These are phyloP conservation scores for Smutsia gigantea DNA, from an alignment of 2,797 vertebrate genomes.

Conservation along the genomic window DNA sequence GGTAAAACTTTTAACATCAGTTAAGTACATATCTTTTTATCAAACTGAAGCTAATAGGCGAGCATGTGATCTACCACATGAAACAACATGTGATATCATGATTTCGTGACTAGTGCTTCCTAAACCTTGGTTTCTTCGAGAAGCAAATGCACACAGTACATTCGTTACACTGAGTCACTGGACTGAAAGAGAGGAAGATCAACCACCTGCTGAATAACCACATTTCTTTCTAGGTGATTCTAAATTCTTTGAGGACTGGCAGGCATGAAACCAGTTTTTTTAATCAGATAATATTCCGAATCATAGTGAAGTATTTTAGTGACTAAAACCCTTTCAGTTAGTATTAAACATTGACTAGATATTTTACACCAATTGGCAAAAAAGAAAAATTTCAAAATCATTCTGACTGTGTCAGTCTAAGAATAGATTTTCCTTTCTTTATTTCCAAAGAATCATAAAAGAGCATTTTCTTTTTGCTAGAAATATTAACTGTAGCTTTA, in stretches of 20 bases:
- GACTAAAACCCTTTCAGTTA: conserved; percentile 13
- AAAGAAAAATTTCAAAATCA: conserved; percentile 41
- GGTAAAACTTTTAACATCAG: not conserved
- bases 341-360: conserved; percentile 21
- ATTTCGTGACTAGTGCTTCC: not conserved
- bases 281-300: conserved; percentile 6
- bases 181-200: not conserved
- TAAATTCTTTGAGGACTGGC: not conserved
- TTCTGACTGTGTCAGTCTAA: not conserved
- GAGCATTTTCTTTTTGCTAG: not conserved
- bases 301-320: conserved; percentile 9
- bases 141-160: not conserved
- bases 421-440: not conserved
- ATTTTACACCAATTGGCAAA: not conserved
- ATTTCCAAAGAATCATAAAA: not conserved
- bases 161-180: conserved; percentile 25
- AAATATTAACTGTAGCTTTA: not conserved
- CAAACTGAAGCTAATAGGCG: conserved; percentile 2
- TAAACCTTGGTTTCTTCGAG: conserved; percentile 12
- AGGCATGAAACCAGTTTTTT: not conserved
- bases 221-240: not conserved
- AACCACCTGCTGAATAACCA: not conserved
- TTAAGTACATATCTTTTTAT: not conserved
- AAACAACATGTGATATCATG: not conserved
- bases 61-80: not conserved